Base-by-base conservation (phyloP, 92 coral and sea anemone genomes). In the Montipora capitata region DNA sequence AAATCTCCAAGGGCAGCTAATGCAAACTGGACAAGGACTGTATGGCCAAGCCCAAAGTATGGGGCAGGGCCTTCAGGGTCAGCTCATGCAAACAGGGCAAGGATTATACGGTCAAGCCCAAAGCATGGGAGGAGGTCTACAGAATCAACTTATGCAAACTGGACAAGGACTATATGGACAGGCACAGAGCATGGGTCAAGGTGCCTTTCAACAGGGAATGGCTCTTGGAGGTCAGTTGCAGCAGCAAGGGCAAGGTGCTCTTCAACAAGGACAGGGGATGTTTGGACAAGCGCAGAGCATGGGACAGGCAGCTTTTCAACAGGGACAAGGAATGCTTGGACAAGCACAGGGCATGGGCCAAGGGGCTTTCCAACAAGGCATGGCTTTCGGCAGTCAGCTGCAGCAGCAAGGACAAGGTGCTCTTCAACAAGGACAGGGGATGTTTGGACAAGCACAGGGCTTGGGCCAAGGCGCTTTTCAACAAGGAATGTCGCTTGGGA, bases 51-150 rank as follows among this genome's bases (percentile, higher is more conserved):
- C 73, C 0, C 82, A 82, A 69, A 43, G 65, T 17, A 85, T 90
- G 86, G 96, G 94, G 5, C 68, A 72, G 72, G 72, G 81, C 20
- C 91, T 87, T 40, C 91, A 83, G 74, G 71, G 87, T 72, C 75
- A 84, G 74, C 64, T 72, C 4, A 83, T 64, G 74, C 73, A 77
- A 49, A 52, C 61, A 6, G 85, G 85, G 2, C 95, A 90, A 77
- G 96, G 96, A 15, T 74, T 95, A 10, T 93, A 93, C 17, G 95
- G 96, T 9, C 98, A 92, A 57, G 75, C 91, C 14, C 98, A 95
- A 72, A 85, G 92, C 61, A 91, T 90, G 88, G 96, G 94, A 2
- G 77, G 79, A 48, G 92, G 91, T 40, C 83, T 94, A 4, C 84
- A 87, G 40, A 80, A 75, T 69, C 95, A 92, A 74, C 63, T 83